Conservation (phyloP, 2,888 invertebrate species). For the Salticus scenicus region DNA sequence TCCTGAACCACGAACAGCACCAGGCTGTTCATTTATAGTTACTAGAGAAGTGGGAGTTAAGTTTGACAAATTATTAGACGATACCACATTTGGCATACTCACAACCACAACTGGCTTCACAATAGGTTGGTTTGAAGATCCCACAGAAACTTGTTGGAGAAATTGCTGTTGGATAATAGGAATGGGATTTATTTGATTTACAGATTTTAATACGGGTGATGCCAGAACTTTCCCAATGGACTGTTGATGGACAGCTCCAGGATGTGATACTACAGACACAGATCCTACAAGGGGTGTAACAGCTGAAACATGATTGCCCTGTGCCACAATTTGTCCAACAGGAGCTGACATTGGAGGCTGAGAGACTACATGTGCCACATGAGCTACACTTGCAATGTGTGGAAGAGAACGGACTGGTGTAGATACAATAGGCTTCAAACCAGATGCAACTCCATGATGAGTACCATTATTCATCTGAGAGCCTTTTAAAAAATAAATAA, state of each 20-base stretch:
- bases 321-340: conserved; percentile 57
- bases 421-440: conserved; percentile 35
- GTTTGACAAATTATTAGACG: conserved; percentile 31
- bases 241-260: conserved; percentile 58
- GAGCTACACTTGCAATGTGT: conserved; percentile 58
- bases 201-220: conserved; percentile 60
- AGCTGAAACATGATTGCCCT: conserved; percentile 51
- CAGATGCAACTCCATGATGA: conserved; percentile 42
- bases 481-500: conserved; percentile 22
- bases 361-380: conserved; percentile 59
- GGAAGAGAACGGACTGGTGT: conserved; percentile 50
- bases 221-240: conserved; percentile 62
- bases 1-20: conserved; percentile 40
- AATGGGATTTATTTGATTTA: conserved; percentile 61
- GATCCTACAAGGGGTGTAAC: conserved; percentile 59
- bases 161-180: conserved; percentile 67
- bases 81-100: conserved; percentile 62
- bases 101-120: conserved; percentile 69
- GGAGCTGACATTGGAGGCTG: conserved; percentile 57
- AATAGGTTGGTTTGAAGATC: conserved; percentile 46
- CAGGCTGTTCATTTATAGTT: conserved; percentile 38
- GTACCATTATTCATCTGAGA: conserved; percentile 63
- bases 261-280: conserved; percentile 65
- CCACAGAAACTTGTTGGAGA: conserved; percentile 60
- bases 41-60: conserved; percentile 36